These are phyloP conservation scores for Nerophis ophidion DNA, from an alignment of 2,113 vertebrate genomes.

Conservation along the genomic window DNA sequence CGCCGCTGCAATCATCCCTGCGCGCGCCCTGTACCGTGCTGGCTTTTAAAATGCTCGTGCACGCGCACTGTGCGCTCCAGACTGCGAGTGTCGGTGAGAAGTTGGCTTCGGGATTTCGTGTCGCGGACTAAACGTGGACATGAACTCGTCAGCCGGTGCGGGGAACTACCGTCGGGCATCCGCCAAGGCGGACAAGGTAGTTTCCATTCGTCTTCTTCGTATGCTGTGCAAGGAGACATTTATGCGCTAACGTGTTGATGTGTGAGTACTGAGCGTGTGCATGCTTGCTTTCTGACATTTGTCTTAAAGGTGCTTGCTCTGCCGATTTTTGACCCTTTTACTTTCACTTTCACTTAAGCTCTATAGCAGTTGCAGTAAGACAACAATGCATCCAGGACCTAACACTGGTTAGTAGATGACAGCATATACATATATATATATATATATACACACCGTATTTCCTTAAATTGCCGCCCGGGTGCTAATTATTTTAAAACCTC, in stretches of 20 bases:
- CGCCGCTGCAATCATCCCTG: not conserved
- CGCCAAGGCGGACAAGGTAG: slow-evolving; percentile 62
- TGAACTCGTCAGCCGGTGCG: slow-evolving; percentile 73
- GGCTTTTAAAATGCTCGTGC: not conserved
- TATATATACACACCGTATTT: too few species aligned
- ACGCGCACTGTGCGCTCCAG: not conserved
- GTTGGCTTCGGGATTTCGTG: slow-evolving; percentile 19
- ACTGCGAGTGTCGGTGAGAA: not conserved
- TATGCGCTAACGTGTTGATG: not conserved
- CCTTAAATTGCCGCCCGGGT: too few species aligned
- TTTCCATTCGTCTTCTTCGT: not conserved
- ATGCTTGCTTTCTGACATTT: too few species aligned
- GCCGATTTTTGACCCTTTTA: too few species aligned
- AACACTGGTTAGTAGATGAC: too few species aligned
- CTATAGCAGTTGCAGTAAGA: too few species aligned
- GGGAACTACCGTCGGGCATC: slow-evolving; percentile 68
- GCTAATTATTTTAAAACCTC: too few species aligned
- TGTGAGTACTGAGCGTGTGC: too few species aligned
- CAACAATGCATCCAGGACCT: too few species aligned
- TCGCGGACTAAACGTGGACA: slow-evolving; percentile 43
- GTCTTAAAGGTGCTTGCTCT: too few species aligned
- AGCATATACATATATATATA: too few species aligned
- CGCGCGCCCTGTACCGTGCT: not conserved
- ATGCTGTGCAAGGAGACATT: not conserved
- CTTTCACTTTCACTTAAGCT: too few species aligned